phyloP scores from a whole-genome alignment of 2,113 vertebrate genomes.

The Monarcha castaneiventris region DNA sequence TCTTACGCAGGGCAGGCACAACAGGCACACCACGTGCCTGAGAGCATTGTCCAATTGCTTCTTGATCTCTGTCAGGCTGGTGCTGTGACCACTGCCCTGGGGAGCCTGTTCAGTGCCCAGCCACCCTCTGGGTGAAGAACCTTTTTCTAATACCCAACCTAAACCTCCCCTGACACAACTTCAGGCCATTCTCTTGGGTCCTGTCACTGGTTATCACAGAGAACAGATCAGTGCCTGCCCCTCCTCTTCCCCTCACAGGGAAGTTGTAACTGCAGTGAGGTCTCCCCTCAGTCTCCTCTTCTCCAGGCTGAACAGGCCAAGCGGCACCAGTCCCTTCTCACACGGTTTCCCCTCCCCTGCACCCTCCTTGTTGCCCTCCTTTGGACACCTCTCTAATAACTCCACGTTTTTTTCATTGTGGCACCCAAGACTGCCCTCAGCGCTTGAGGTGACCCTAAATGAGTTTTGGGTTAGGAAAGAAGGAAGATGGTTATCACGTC shows the following conservation, averaged over 20 bases:
- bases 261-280: not conserved
- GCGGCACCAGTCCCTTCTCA: rapidly evolving
- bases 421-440: not conserved
- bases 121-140: not conserved
- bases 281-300: not conserved
- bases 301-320: not conserved
- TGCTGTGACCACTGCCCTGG: not conserved
- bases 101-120: too few relatives aligned
- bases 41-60: not conserved
- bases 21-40: not conserved
- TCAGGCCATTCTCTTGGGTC: rapidly evolving
- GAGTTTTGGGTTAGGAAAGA: not conserved
- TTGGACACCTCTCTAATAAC: not conserved
- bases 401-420: not conserved
- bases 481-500: not conserved
- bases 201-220: not conserved
- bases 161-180: not conserved
- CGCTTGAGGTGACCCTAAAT: not conserved
- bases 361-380: not conserved
- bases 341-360: not conserved
- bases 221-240: too few relatives aligned
- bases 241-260: not conserved
- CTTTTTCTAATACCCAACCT: rapidly evolving
- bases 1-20: not conserved
- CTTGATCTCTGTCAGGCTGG: not conserved